A percentile compares a stretch with the other conserved stretches of the same genome.
These are phyloP conservation scores for Novumbra hubbsi DNA, from an alignment of 2,797 vertebrate species.

Conservation along the genomic window DNA sequence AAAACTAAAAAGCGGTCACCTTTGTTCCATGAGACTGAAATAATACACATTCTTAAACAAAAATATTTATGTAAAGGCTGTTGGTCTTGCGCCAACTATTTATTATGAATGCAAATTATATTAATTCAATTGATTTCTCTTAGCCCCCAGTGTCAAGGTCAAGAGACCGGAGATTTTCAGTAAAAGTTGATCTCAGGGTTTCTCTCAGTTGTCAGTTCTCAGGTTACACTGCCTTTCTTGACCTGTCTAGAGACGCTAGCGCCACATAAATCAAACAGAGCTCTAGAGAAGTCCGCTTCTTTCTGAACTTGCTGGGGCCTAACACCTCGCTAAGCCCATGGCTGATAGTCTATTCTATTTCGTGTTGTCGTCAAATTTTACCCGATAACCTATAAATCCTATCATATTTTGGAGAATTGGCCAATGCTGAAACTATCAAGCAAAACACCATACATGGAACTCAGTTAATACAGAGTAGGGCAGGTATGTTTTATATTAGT, in stretches of 20 bases:
- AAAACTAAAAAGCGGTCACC: not conserved
- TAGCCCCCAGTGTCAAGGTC: conserved; percentile 64
- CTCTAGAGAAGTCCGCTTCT: conserved; percentile 68
- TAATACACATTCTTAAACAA: not conserved
- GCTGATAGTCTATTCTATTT: conserved; percentile 34
- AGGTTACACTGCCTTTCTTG: conserved; percentile 76
- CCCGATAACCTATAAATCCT: conserved; percentile 60
- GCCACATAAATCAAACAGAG: conserved; percentile 83
- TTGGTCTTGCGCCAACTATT: conserved; percentile 50
- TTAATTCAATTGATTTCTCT: conserved; percentile 58
- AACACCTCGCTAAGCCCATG: conserved; percentile 61
- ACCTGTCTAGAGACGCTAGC: conserved; percentile 67
- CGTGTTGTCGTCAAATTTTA: conserved; percentile 33
- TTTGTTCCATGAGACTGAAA: not conserved
- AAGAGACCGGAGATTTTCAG: conserved; percentile 67
- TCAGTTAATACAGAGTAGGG: not conserved
- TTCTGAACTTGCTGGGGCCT: conserved; percentile 51
- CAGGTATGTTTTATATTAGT: not conserved
- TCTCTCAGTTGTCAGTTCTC: conserved; percentile 64
- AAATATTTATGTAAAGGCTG: not conserved
- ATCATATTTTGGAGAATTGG: conserved; percentile 39
- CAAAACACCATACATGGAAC: not conserved
- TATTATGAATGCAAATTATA: conserved; percentile 69
- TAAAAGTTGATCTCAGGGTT: conserved; percentile 60
- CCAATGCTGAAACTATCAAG: not conserved